Percentiles rank a stretch among this genome's conserved stretches.
Conservation (phyloP, 2,797 vertebrate genomes). For the Poliocrania exsul region DNA sequence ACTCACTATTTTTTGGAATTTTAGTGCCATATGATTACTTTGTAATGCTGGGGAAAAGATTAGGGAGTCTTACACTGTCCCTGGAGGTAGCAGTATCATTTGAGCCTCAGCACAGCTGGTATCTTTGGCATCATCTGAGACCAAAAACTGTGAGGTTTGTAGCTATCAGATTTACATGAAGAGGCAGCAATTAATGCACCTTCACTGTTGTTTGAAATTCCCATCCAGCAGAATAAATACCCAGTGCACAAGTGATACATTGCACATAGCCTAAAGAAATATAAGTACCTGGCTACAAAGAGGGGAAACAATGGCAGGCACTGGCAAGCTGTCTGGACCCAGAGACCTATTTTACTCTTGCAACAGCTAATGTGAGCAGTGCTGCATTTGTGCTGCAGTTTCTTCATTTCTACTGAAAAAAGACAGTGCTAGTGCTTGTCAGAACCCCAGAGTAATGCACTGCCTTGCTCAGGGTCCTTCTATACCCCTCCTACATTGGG, state of each 20-base stretch:
- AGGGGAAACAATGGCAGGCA: neutral
- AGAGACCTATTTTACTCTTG: neutral
- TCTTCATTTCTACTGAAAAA: neutral
- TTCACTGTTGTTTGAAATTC: neutral
- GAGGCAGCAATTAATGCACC: neutral
- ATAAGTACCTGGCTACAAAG: neutral
- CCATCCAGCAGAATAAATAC: neutral
- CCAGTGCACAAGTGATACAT: neutral
- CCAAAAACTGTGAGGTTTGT: neutral
- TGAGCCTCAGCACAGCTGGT: neutral
- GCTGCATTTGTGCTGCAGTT: neutral
- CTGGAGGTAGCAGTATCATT: neutral
- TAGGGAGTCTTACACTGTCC: neutral
- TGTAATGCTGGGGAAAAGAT: neutral
- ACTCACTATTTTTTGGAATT: neutral
- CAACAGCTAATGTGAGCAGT: neutral
- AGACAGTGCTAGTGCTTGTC: neutral
- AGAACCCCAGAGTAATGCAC: neutral
- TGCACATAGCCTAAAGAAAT: neutral
- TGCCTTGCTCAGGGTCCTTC: neutral
- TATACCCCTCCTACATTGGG: accelerated
- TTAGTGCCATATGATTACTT: neutral
- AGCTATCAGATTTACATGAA: neutral
- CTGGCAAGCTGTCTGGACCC: neutral
- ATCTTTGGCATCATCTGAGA: neutral